Base-by-base conservation (phyloP, 2,797 vertebrate species). In the Eulemur coronatus region DNA sequence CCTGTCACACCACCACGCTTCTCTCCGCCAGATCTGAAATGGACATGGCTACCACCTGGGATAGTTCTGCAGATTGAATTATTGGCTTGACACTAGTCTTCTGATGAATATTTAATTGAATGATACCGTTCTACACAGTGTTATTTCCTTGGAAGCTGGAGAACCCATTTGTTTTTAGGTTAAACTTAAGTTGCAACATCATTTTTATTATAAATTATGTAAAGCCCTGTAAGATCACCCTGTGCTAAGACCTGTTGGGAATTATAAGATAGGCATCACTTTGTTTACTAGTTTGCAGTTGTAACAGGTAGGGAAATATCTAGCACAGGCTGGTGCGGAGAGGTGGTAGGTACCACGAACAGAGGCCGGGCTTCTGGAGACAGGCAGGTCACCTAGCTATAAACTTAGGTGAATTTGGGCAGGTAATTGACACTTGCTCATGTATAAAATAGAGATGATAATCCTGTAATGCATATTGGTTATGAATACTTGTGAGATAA, bases 61-160 rank as follows among this genome's bases (percentile, higher is more conserved):
- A 28, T 28, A 30, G 28, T 48, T 84, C 22, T 88, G 41, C 20
- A 69, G 70, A 11, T 24, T 33, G 59, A 75, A 28, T n/a, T 33
- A 48, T 20, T 55, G 50, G 73, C 22, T 61, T 15, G 46, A 30
- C 26, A n/a, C 0, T 22, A 7, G 30, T 59, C n/a, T 89, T 86
- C 76, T 30, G 75, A 43, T 24, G 38, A 79, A 52, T 46, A 63
- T 81, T 81, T 93, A 67, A 52, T 59, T 85, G 78, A 91, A 82
- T 35, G 30, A 57, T 15, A 48, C n/a, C 33, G 33, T 85, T 84
- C 11, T 46, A 61, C 2, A 12, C 2, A 63, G 41, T 28, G 91
- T 30, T 57, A 50, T 14, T 92, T 90, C 33, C 9, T 57, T 95
- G 12, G 15, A 48, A 84, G 15, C 33, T 79, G 46, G n/a, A 80